Conservation (phyloP, 2,113 vertebrate species). For the Stictonetta naevosa region DNA sequence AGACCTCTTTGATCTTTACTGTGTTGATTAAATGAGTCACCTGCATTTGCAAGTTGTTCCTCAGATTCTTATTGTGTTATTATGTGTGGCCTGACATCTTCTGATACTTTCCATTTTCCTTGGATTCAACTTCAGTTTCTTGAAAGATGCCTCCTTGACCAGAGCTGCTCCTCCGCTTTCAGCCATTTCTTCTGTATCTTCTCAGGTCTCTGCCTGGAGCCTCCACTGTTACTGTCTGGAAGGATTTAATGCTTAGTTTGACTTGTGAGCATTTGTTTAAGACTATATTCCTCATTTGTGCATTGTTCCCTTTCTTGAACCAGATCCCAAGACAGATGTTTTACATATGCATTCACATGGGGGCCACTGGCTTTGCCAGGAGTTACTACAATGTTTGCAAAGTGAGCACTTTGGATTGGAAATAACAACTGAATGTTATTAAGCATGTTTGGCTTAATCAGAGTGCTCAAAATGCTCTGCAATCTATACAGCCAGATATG, state of each 20-base stretch:
- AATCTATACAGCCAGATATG: too few relatives aligned
- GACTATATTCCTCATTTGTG: background rate
- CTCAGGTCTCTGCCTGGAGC: too few relatives aligned
- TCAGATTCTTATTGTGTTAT: background rate
- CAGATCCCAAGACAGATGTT: background rate
- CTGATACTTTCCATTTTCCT: background rate
- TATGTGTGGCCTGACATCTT: background rate
- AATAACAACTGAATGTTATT: too few relatives aligned
- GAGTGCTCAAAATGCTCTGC: too few relatives aligned
- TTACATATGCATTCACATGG: background rate
- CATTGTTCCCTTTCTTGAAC: background rate
- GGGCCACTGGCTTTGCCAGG: too few relatives aligned
- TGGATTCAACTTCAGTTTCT: background rate
- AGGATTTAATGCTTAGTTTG: background rate
- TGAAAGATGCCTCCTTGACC: background rate
- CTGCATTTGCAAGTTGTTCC: background rate
- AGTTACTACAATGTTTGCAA: too few relatives aligned
- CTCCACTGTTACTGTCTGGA: too few relatives aligned
- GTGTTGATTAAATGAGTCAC: background rate
- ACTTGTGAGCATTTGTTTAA: background rate
- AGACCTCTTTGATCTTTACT: background rate
- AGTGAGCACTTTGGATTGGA: too few relatives aligned
- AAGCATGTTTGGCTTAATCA: too few relatives aligned
- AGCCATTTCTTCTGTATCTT: too few relatives aligned
- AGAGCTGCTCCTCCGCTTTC: background rate